Evolutionary conservation across 2,888 invertebrate species (phyloP), one percentile per base, ranked within the genome.

Genomic region (Orthosia gracilis): DNA sequence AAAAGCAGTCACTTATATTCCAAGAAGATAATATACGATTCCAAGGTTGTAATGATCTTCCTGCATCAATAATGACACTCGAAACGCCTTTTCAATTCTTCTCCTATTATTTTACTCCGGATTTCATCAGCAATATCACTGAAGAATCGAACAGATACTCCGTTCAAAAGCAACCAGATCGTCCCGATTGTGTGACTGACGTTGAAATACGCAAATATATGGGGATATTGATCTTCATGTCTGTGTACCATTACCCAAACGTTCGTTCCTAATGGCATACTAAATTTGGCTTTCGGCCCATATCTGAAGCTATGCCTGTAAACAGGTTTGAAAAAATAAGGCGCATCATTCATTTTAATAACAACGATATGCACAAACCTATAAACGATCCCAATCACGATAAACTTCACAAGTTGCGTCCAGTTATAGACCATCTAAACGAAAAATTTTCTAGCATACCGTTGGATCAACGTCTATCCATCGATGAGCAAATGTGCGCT

Each of bases 251-350:
- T 50, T 50, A 50, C 18, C 50, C 50, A 50, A 50, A 50, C 50
- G 50, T 50, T 50, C 50, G 50, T 50, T 50, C 50, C 18, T 50
- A 59, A n/a, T 59, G 59, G 59, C 52, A 65, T 69, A 64, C 54
- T 52, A 80, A 83, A 65, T 82, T 78, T 77, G 80, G 82, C 31
- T 84, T 78, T 70, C 73, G 74, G 61, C 76, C 80, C 75, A 73
- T 86, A 78, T 77, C 71, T 62, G 75, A 64, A 65, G 76, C 69
- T 17, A 84, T 85, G 84, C 78, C 82, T 12, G 81, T 84, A 69
- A 84, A 82, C 69, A 64, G 76, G 61, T 85, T 83, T 78, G 75
- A 84, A 57, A 61, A 69, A 59, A 57, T 76, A 62, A 66, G 67
- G 58, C 63, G 57, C 50, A 73, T 73, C 50, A 50, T 50, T 50